Evolutionary conservation across 2,113 vertebrate species (phyloP), one percentile per base, ranked within the genome.

Genomic region (Heterochromis multidens): DNA sequence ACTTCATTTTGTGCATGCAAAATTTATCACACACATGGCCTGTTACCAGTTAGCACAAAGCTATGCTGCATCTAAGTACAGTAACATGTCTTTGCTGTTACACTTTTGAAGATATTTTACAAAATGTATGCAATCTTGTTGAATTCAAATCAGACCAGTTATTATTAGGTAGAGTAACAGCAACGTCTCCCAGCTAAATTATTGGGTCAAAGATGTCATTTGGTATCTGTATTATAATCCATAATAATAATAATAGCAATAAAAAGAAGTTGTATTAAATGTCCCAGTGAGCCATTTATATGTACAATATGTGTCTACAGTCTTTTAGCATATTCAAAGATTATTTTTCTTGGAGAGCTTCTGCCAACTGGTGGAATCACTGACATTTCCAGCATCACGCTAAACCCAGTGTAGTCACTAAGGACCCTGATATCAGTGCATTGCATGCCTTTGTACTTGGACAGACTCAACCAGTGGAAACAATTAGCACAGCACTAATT

Each of bases 291-390:
- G 13, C 12, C n/a, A 37, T 37, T 33, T 37, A 23, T 37, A 37
- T 63, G 11, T 13, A n/a, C 33, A 63, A 19, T n/a, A n/a, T 37
- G 33, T 23, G 33, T 63, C 21, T n/a, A 33, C 61, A 63, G 21
- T 40, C n/a, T 65, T 65, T 65, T 13, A 16, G 57, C 52, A 3
- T 6, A 49, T 2, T 74, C 21, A 33, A 17, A 61, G 7, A 14
- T 6, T 29, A 5, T n/a, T 61, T 80, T 40, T 84, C 43, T 54
- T 87, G 99, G 98, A 98, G 98, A 25, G 98, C 97, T 11, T 99
- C 98, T 12, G 97, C 96, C 70, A 97, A 97, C 93, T 99, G 98
- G 98, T 99, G 98, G 98, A 99, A 98, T 91, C 98, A 99, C 72
- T 97, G 98, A 6, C 97, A 99, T 90, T 99, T 98, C 93, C 98